Conservation (phyloP, 2,888 invertebrate species). For the Lamproptera curius region DNA sequence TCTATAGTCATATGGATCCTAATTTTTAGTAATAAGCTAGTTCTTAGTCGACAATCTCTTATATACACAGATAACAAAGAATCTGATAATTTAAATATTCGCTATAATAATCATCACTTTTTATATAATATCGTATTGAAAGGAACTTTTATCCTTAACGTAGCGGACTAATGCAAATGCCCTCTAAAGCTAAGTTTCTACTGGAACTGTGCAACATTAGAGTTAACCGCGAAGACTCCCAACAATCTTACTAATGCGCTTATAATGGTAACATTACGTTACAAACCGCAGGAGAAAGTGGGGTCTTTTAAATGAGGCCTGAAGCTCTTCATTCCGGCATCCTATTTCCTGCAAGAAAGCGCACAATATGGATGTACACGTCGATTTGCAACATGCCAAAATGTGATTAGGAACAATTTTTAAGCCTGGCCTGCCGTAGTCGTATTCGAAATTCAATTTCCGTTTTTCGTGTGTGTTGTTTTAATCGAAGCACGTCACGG, state of each 20-base stretch:
- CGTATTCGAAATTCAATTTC: not conserved
- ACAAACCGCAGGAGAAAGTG: conserved; percentile 52
- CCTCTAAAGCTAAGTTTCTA: conserved; percentile 36
- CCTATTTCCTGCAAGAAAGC: conserved; percentile 18
- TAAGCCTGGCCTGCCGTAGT: too few species aligned
- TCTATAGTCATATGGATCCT: too few species aligned
- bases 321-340: conserved; percentile 26
- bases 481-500: not conserved
- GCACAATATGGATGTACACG: not conserved
- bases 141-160: too few species aligned
- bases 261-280: conserved; percentile 61
- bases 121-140: too few species aligned
- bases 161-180: conserved; percentile 41
- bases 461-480: not conserved
- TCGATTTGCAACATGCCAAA: conserved; percentile 14
- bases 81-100: too few species aligned
- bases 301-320: conserved; percentile 49
- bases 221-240: conserved; percentile 41
- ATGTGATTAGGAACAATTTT: not conserved
- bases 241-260: conserved; percentile 59
- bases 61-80: too few species aligned
- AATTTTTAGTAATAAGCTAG: too few species aligned
- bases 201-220: conserved; percentile 39
- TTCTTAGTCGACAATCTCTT: too few species aligned
- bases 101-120: too few species aligned